Evolutionary conservation across 2,113 vertebrate species (phyloP), one percentile per base, ranked within the genome.

Genomic region (Eclectus roratus): DNA sequence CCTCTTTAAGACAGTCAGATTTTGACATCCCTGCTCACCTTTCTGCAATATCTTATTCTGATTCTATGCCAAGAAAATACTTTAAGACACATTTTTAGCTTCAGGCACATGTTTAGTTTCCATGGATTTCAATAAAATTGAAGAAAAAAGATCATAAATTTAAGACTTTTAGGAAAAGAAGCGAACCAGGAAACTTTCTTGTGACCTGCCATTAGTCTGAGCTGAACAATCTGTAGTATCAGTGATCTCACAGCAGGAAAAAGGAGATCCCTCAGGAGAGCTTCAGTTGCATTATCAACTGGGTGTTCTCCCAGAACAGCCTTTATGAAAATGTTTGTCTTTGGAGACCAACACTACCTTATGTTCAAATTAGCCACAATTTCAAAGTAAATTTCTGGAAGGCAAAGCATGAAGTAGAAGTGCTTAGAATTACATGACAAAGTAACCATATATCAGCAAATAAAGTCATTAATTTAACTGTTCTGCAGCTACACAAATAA

Each of bases 291-390:
- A 46, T 27, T 89, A 93, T 87, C 85, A 73, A 39, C 58, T 70
- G 63, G 44, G 77, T 64, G 64, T 58, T 58, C 47, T 73, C n/a
- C 39, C 58, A 65, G n/a, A 87, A 55, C 35, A 55, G 28, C 19
- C 58, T 82, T 91, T 70, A 80, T 15, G 70, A 93, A 94, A 96
- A 88, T 68, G 29, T 80, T 90, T 90, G 60, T 85, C 79, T 89
- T 72, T 73, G 46, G 23, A 89, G 41, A 77, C 41, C 24, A 72
- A 11, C 35, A 80, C 28, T 79, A n/a, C 50, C 20, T 60, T 89
- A 25, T 2, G 35, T 41, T 94, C 66, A 82, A 82, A 85, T 47
- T 35, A 91, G 41, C 53, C 49, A 77, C n/a, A 82, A 49, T 11
- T 37, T 94, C 46, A 74, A 83, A 85, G 39, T 11, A 43, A 56